A percentile compares a stretch with the other conserved stretches of the same genome.
Evolutionary conservation across 2,797 vertebrate genomes (phyloP).

Genomic region (Nannoperca australis): DNA sequence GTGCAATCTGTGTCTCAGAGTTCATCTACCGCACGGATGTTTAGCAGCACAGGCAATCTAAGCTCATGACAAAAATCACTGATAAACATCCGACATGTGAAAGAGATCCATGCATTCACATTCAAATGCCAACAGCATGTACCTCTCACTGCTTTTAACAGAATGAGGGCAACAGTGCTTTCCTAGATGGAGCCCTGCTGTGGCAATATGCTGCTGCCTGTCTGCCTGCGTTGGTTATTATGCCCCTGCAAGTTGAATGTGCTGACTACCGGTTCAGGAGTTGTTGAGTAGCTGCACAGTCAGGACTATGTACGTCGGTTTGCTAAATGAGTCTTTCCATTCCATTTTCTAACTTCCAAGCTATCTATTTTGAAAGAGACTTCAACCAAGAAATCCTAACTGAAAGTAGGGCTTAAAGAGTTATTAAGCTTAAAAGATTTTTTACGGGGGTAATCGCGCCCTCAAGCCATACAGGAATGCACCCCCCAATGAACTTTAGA

Average conservation of each 20-base stretch:
- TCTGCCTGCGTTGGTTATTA: conserved; percentile 53
- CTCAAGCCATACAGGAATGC: background rate
- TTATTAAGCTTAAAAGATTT: background rate
- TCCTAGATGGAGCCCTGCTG: conserved; percentile 59
- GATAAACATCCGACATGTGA: conserved; percentile 19
- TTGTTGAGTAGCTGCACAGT: conserved; percentile 36
- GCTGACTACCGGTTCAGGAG: conserved; percentile 40
- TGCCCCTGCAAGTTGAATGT: conserved; percentile 32
- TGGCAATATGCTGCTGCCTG: conserved; percentile 60
- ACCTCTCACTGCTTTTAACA: conserved; percentile 52
- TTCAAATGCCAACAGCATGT: conserved; percentile 53
- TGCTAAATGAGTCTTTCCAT: conserved; percentile 43
- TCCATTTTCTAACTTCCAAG: conserved; percentile 5
- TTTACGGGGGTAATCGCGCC: rapidly evolving
- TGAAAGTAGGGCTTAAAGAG: background rate
- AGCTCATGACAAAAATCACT: conserved; percentile 18
- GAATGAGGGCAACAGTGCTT: conserved; percentile 64
- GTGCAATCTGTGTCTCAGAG: conserved; percentile 7
- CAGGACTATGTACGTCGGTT: conserved; percentile 20
- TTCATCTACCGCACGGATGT: conserved; percentile 34
- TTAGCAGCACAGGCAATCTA: background rate
- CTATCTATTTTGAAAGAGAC: background rate
- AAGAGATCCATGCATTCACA: conserved; percentile 33
- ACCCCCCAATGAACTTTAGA: background rate
- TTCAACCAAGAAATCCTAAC: conserved; percentile 7